Evolutionary conservation across 2,888 invertebrate species (phyloP), one percentile per base, ranked within the genome.

Genomic region (Diarsia rubi): DNA sequence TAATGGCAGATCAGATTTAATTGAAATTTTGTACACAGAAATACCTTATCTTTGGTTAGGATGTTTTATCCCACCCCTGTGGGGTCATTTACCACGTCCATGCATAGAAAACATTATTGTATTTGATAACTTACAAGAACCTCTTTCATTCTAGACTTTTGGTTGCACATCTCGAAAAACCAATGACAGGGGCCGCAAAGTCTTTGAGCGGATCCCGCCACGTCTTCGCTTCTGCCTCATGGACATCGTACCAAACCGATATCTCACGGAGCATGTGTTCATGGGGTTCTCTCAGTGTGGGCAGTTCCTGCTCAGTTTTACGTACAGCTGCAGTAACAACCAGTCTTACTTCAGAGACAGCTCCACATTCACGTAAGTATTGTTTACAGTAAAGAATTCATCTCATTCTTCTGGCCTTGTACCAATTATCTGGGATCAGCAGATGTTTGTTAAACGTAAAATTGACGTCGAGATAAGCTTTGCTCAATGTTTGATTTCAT

Each of bases 271-370:
- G 85, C 99, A 99, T 93, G 98, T 99, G 83, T 98, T 99, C 92
- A 98, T 99, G 98, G 99, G 99, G 12, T 98, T 99, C 91, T 98
- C 99, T n/a, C 98, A 98, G 88, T 99, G 99, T 93, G 99, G 99
- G 21, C 98, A 98, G 94, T 99, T 98, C 96, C 97, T 99, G 83
- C 96, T 99, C 86, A 99, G 99, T 82, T 99, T 99, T 94, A 98
- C 98, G 1, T 97, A 97, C 90, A 97, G 91, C 88, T 93, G 95
- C 84, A 96, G 96, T 47, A 95, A 96, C 49, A 95, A 95, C 57
- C 97, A 97, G 86, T 95, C 95, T 78, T 97, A 96, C 86, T 97
- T 97, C 89, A 96, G 96, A 88, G 97, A 96, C 91, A 97, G 95
- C 84, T 94, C 94, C 24, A 96, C 94, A 79, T 96, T 93, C 79